phyloP scores from a whole-genome alignment of 2,797 vertebrate species.

The Myotis findleyi region DNA sequence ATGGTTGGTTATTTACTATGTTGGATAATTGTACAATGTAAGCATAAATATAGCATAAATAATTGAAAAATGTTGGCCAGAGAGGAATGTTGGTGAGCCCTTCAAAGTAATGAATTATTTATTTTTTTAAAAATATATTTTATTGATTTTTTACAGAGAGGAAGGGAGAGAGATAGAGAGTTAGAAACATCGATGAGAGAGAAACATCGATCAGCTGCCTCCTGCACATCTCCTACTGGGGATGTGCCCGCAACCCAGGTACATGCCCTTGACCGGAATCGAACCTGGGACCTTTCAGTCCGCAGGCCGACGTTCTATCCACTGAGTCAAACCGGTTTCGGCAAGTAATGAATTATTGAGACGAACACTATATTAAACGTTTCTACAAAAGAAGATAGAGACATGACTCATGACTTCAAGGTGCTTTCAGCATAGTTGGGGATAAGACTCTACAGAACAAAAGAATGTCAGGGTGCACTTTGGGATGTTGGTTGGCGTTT shows the following conservation, averaged over 20 bases:
- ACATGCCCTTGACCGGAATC: no score
- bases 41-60: slow-evolving; percentile 72
- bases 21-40: slow-evolving; percentile 73
- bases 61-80: slow-evolving; percentile 75
- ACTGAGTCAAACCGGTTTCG: no score
- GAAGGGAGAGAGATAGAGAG: no score
- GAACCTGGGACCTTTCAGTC: no score
- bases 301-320: no score
- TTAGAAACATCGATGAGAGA: no score
- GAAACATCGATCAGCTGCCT: no score
- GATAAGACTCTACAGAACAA: neutral
- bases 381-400: neutral
- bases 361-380: slow-evolving; percentile 5
- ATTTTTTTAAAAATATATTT: no score
- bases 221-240: no score
- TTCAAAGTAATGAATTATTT: neutral
- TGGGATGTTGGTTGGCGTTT: neutral
- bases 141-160: no score
- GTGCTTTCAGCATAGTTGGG: neutral
- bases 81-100: neutral
- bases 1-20: slow-evolving; percentile 45
- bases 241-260: no score
- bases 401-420: neutral
- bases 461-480: neutral
- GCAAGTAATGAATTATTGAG: neutral